phyloP scores from a whole-genome alignment of 2,888 invertebrate species.

The Uropetala carovei region DNA sequence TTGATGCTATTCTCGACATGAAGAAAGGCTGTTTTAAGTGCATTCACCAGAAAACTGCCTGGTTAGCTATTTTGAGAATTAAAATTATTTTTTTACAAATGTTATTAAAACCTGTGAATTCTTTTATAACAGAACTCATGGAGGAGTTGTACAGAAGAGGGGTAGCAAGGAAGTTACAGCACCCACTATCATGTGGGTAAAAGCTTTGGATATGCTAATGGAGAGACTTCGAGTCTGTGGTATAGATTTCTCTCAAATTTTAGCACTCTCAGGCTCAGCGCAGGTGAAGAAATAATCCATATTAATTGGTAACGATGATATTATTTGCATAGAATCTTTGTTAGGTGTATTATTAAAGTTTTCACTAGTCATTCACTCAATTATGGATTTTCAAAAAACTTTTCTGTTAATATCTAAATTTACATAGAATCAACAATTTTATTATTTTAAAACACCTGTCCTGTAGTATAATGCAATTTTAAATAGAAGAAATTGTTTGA shows the following conservation, averaged over 20 bases:
- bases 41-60: too few relatives aligned
- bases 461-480: too few relatives aligned
- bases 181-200: conserved; percentile 96
- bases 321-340: too few relatives aligned
- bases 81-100: neutral
- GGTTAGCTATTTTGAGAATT: neutral
- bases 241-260: conserved; percentile 89
- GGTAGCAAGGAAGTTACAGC: conserved; percentile 81
- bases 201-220: conserved; percentile 94
- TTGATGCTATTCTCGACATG: neutral
- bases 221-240: conserved; percentile 88
- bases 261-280: conserved; percentile 91
- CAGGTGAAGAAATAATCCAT: conserved; percentile 80
- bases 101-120: conserved; percentile 24
- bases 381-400: too few relatives aligned
- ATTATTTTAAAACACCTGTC: too few relatives aligned
- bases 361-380: too few relatives aligned
- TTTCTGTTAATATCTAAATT: too few relatives aligned
- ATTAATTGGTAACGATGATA: neutral
- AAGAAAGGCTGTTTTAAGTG: too few relatives aligned
- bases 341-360: too few relatives aligned
- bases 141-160: conserved; percentile 79
- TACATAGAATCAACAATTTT: too few relatives aligned
- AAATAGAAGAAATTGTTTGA: too few relatives aligned
- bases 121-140: conserved; percentile 77